Evolutionary conservation across 2,797 vertebrate genomes (phyloP), one percentile per base, ranked within the genome.

Genomic region (Siniperca undulata): DNA sequence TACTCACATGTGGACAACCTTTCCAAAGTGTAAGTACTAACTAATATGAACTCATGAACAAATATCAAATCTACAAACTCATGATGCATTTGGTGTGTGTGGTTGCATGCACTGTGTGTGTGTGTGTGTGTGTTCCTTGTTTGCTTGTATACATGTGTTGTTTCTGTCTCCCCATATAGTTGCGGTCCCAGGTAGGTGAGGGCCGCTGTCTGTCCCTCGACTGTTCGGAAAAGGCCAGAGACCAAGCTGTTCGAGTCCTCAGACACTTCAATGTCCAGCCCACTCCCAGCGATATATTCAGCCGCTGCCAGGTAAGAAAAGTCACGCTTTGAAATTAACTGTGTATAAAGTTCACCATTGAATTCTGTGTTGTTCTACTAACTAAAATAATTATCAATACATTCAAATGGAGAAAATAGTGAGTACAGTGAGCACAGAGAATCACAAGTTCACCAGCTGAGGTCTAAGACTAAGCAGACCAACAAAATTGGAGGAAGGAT

Each of bases 1-100:
- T 98, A 82, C 95, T 98, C 86, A 97, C 97, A 11, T 96, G 96
- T 65, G 97, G 97, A 52, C 95, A 97, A 53, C 97, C 97, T 0
- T 97, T 96, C 89, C 97, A 96, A 74, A 95, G 91, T 81, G 97
- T 97, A 92, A 97, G 97, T 86, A 27, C 14, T 17, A 5, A 13
- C 13, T 12, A 70, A 68, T 44, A 19, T 65, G 9, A 76, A 48
- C 20, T 65, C 16, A 59, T 20, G 8, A 75, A 55, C 38, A 74
- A 71, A 56, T 58, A 9, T 65, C 16, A 66, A 72, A 53, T 69
- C 7, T 44, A 12, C 2, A 59, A 27, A 56, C 16, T 66, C 1
- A 2, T 9, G 0, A 34, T 53, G 3, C 17, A 22, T 68, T 40
- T 66, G 38, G 5, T 75, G 14, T 44, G 14, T 77, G 19, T 71